Conservation (phyloP, 2,888 invertebrate species). For the Tinea trinotella region DNA sequence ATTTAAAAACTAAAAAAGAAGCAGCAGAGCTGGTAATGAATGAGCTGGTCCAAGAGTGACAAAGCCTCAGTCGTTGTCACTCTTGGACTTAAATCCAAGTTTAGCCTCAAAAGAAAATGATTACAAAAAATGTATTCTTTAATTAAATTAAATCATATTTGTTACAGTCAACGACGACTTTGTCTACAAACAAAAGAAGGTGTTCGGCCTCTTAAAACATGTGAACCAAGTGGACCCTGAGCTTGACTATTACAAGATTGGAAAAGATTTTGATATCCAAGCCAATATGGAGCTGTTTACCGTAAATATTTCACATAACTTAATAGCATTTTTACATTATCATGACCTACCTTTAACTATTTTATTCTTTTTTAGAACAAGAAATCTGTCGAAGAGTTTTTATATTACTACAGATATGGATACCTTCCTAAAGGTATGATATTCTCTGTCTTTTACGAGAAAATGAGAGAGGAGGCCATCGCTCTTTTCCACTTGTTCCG, state of each 20-base stretch:
- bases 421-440: constrained; percentile 59
- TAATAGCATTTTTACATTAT: constrained; percentile 65
- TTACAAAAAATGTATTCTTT: too few species aligned
- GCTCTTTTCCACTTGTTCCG: constrained; percentile 71
- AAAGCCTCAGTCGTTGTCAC: too few species aligned
- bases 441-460: constrained; percentile 65
- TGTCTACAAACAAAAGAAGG: constrained; percentile 34
- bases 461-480: constrained; percentile 58
- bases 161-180: constrained; percentile 24
- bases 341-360: constrained; percentile 35
- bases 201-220: constrained; percentile 41
- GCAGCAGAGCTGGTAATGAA: too few species aligned
- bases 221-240: constrained; percentile 31
- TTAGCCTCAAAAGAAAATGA: too few species aligned
- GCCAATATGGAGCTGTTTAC: constrained; percentile 29
- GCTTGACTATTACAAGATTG: constrained; percentile 27
- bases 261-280: constrained; percentile 27
- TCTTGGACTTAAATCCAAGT: too few species aligned
- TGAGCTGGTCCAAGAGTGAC: too few species aligned
- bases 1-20: constrained; percentile 4
- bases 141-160: neutral
- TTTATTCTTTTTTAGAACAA: constrained; percentile 45
- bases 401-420: constrained; percentile 48
- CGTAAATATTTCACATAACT: constrained; percentile 29
- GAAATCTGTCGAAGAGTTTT: constrained; percentile 54